Conservation (phyloP, 2,888 invertebrate genomes). For the Ennomos fuscantarius region DNA sequence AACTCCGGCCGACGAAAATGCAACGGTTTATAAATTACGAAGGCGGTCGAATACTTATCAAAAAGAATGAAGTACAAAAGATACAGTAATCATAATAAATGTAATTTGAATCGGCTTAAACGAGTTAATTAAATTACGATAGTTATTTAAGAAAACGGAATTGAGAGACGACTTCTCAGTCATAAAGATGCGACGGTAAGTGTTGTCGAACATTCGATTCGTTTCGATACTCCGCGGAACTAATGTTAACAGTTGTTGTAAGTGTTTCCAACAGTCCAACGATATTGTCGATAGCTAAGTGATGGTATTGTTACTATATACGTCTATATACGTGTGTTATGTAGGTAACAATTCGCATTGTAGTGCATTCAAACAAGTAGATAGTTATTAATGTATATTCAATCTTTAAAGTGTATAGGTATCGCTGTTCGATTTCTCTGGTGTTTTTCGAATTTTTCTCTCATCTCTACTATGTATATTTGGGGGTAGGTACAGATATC, state of each 20-base stretch:
- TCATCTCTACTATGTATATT: constrained; percentile 68
- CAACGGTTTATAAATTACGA: constrained; percentile 32
- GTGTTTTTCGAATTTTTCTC: constrained; percentile 69
- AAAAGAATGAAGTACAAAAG: constrained; percentile 76
- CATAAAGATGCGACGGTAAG: constrained; percentile 8
- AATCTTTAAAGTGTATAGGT: constrained; percentile 74
- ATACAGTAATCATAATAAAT: constrained; percentile 69
- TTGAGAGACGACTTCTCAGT: constrained; percentile 62
- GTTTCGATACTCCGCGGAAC: constrained; percentile 42
- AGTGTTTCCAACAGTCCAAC: constrained; percentile 60
- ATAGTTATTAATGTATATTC: constrained; percentile 76
- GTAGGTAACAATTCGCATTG: constrained; percentile 72
- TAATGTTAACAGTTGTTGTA: constrained; percentile 42
- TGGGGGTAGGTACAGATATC: constrained; percentile 77
- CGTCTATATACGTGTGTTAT: constrained; percentile 72
- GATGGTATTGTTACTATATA: constrained; percentile 69
- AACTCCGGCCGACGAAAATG: constrained; percentile 21
- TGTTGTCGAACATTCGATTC: constrained; percentile 19
- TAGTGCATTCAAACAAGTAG: constrained; percentile 71
- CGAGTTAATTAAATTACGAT: constrained; percentile 64
- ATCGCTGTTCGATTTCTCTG: constrained; percentile 74
- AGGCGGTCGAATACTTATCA: constrained; percentile 60
- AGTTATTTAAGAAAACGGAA: constrained; percentile 74
- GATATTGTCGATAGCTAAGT: constrained; percentile 57
- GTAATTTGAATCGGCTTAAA: constrained; percentile 75